These are phyloP conservation scores for Drosophila murphyi DNA, from an alignment of 1,140 invertebrate genomes.

Conservation along the genomic window DNA sequence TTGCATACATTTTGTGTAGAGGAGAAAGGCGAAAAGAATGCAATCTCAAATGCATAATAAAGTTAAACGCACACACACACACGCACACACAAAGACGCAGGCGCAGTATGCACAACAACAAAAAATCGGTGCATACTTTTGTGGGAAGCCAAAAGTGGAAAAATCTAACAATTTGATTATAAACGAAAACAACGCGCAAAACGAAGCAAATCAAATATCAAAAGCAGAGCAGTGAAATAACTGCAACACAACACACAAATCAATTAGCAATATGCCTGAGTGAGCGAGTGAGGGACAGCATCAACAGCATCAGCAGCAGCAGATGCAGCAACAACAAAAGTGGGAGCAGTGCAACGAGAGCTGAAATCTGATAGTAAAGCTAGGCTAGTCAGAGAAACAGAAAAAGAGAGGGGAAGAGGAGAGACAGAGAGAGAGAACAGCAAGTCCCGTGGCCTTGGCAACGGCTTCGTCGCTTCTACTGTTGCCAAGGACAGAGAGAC, in stretches of 20 bases:
- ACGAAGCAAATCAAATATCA: constrained; percentile 76
- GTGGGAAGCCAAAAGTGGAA: constrained; percentile 26
- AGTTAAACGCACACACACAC: constrained; percentile 38
- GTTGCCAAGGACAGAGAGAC: constrained; percentile 6
- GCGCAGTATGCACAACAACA: constrained; percentile 38
- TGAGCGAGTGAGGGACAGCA: constrained; percentile 17
- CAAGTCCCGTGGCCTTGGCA: constrained; percentile 35
- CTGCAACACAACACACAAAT: not conserved
- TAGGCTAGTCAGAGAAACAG: not conserved
- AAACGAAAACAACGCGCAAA: constrained; percentile 43
- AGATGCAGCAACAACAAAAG: constrained; percentile 21
- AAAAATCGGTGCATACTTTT: constrained; percentile 56
- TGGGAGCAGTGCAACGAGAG: constrained; percentile 8
- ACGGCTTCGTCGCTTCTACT: not conserved
- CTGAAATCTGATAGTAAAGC: not conserved
- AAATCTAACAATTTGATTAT: constrained; percentile 68
- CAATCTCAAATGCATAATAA: constrained; percentile 54
- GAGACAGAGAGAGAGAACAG: too few species aligned
- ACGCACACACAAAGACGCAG: constrained; percentile 49
- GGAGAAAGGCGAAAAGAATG: not conserved
- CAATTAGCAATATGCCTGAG: constrained; percentile 6
- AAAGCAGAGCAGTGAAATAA: constrained; percentile 8
- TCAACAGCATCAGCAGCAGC: constrained; percentile 23
- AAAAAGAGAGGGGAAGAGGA: too few species aligned
- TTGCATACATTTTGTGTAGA: not conserved